phyloP scores from a whole-genome alignment of 2,113 vertebrate genomes.

The Sitta europaea region DNA sequence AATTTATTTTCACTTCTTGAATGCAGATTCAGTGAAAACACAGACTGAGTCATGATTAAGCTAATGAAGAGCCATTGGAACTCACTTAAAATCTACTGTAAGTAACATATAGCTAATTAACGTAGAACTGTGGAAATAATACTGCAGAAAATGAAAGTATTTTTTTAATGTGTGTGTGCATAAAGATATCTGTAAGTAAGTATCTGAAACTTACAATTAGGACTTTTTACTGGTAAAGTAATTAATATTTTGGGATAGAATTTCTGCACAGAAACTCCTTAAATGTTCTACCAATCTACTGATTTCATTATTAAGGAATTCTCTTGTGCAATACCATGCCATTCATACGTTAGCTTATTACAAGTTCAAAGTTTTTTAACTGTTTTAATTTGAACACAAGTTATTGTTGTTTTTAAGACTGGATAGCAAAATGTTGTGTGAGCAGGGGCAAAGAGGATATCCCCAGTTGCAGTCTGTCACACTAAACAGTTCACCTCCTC shows the following conservation, averaged over 20 bases:
- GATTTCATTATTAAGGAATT: neutral
- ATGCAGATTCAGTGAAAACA: neutral
- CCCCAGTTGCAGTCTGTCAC: slow-evolving; percentile 32
- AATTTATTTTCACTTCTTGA: neutral
- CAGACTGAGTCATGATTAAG: neutral
- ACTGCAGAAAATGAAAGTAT: neutral
- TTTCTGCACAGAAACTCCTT: neutral
- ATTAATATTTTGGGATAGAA: neutral
- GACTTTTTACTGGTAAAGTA: neutral
- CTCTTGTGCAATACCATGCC: neutral
- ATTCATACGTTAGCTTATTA: neutral
- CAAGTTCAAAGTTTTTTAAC: neutral
- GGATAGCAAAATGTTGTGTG: neutral
- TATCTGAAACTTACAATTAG: neutral
- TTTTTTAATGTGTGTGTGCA: fast-evolving
- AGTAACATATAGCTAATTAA: neutral
- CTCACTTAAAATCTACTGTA: neutral
- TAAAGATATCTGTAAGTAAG: neutral
- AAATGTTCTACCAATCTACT: neutral
- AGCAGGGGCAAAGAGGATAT: neutral
- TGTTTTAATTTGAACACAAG: neutral
- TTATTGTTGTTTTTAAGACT: neutral
- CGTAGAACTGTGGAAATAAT: neutral
- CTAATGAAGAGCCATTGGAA: neutral
- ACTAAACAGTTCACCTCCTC: slow-evolving; percentile 39